Conservation (phyloP, 2,113 vertebrate genomes). For the Notiomystis cincta region DNA sequence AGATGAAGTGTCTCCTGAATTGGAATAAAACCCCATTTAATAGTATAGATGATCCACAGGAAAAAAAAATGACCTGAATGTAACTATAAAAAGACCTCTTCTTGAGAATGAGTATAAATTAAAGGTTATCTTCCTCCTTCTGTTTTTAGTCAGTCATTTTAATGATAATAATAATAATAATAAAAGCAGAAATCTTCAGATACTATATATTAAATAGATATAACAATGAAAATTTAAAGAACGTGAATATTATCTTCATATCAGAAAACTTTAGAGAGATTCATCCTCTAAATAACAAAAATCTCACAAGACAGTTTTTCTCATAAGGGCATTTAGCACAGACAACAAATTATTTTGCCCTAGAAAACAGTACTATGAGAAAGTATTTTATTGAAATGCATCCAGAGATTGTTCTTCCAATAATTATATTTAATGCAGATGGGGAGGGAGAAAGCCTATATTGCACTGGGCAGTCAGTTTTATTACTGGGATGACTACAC, state of each 20-base stretch:
- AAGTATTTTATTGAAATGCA: constrained; percentile 32
- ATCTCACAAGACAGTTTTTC: neutral
- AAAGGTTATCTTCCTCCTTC: constrained; percentile 60
- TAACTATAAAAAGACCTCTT: constrained; percentile 50
- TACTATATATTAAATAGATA: neutral
- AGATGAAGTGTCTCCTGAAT: constrained; percentile 65
- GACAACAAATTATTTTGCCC: constrained; percentile 27
- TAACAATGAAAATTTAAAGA: neutral
- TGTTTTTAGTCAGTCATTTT: constrained; percentile 25
- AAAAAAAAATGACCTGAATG: constrained; percentile 26
- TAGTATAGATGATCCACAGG: constrained; percentile 33
- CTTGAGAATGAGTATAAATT: constrained; percentile 42
- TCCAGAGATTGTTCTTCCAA: constrained; percentile 16
- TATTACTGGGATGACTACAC: constrained; percentile 40
- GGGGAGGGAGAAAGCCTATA: neutral
- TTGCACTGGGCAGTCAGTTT: constrained; percentile 40
- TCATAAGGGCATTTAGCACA: neutral
- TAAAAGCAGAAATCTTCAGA: constrained; percentile 8
- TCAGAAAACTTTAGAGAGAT: neutral
- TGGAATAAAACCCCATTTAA: constrained; percentile 50
- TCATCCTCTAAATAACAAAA: neutral
- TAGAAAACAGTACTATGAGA: neutral
- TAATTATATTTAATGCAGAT: constrained; percentile 27
- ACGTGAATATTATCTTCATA: neutral
- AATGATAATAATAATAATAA: neutral